These are phyloP conservation scores for Caenorhabditis brenneri DNA, from an alignment of 1,140 invertebrate genomes.

Conservation along the genomic window DNA sequence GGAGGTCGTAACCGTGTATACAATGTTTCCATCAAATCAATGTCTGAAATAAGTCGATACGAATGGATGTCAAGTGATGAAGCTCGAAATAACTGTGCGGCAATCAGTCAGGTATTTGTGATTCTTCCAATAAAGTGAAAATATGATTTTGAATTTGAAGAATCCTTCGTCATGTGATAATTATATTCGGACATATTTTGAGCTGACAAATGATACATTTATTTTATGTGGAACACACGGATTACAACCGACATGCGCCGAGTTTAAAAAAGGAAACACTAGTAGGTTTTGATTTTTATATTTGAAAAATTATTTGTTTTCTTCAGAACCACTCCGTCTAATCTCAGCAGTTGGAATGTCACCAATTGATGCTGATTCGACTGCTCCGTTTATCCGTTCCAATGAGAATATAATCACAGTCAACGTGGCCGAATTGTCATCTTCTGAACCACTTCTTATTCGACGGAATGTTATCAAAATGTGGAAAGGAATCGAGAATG, in stretches of 20 bases:
- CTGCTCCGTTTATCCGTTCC: slow-evolving; percentile 11
- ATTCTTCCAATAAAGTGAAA: neutral
- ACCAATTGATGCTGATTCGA: slow-evolving; percentile 12
- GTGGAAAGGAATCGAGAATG: slow-evolving; percentile 32
- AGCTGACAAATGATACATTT: slow-evolving; percentile 2
- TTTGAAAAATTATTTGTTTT: neutral
- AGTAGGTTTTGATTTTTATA: neutral
- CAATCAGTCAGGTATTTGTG: neutral
- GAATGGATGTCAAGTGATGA: slow-evolving; percentile 4
- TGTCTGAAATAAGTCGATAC: neutral
- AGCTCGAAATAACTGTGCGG: neutral
- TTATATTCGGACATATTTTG: slow-evolving; percentile 35
- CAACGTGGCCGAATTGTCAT: slow-evolving; percentile 28
- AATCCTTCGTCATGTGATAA: slow-evolving; percentile 31
- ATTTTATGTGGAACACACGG: slow-evolving; percentile 45
- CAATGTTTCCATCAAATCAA: neutral
- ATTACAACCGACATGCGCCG: slow-evolving; percentile 10
- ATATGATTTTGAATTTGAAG: neutral
- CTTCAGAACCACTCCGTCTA: neutral
- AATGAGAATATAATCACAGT: slow-evolving; percentile 35
- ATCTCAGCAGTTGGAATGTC: slow-evolving; percentile 38
- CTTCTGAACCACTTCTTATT: slow-evolving; percentile 5
- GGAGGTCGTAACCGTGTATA: neutral
- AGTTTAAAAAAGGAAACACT: neutral
- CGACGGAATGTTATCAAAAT: slow-evolving; percentile 12